A percentile compares a stretch with the other conserved stretches of the same genome.
phyloP scores from a whole-genome alignment of 2,113 vertebrate species.

The Actenoides lindsayi region DNA sequence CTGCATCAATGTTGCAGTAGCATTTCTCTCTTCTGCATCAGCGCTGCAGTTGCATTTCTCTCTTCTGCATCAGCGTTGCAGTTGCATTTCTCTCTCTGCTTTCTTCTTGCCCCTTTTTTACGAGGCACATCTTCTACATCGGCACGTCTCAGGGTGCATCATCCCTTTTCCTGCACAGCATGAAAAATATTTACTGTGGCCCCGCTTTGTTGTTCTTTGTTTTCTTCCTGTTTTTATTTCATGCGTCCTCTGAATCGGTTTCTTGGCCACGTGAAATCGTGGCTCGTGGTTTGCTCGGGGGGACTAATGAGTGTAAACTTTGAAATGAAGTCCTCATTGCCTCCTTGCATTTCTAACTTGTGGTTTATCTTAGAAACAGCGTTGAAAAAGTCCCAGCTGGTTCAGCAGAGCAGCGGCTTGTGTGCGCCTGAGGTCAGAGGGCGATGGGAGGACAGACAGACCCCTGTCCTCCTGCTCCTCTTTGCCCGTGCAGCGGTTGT shows the following conservation, averaged over 20 bases:
- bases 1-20: not conserved
- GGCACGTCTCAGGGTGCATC: not conserved
- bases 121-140: not conserved
- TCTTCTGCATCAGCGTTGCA: not conserved
- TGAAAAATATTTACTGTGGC: not conserved
- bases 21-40: not conserved
- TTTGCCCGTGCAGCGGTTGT: not conserved
- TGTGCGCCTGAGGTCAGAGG: not conserved
- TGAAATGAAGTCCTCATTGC: not conserved
- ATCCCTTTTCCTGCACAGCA: not conserved
- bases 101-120: not conserved
- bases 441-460: not conserved
- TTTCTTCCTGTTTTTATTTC: not conserved
- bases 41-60: not conserved
- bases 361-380: not conserved
- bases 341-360: not conserved
- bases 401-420: not conserved
- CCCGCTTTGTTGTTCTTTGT: not conserved
- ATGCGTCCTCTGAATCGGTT: fast-evolving
- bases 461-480: not conserved
- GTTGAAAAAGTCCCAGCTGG: too few relatives aligned
- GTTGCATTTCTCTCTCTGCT: not conserved
- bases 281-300: not conserved
- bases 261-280: not conserved
- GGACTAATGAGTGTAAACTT: not conserved